Base-by-base conservation (phyloP, 1,140 invertebrate species). In the Trichonephila inaurata region DNA sequence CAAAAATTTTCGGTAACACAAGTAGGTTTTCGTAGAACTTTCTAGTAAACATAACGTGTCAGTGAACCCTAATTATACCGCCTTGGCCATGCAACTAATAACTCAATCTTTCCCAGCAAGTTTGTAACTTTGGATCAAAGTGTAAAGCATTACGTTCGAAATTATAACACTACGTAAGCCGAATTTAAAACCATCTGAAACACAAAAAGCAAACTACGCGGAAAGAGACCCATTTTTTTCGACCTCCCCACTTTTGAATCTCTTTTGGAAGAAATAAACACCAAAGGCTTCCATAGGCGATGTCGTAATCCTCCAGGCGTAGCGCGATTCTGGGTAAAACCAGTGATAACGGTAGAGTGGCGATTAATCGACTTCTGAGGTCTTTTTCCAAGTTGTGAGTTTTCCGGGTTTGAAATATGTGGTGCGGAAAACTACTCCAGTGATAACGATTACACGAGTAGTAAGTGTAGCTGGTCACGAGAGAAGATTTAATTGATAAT, bases 301-400 rank as follows among this genome's bases (percentile, higher is more conserved):
- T 60, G 82, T 85, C 82, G 82, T 10, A 85, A 60, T 85, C 82
- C 21, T 18, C 82, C 44, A 85, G 82, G 82, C 82, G 82, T 85
- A 85, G 82, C 82, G 44, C 44, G 72, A 77, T 77, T 77, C 72
- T 77, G 28, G 72, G 72, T 77, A 77, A 77, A 33, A 77, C 72
- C 28, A 40, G 33, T 3, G 72, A 16, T 77, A 77, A 77, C 60
- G 58, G 82, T 85, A 58, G 44, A 58, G 12, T 60, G 51, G 58
- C 58, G 82, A 85, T 85, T 85, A 85, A 85, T 58, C n/a, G 58
- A 85, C 51, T 51, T 7, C 51, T 0, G 51, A 85, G 58, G 82
- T 60, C 82, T 85, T 60, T 85, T 85, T 85, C 21, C 44, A 60
- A 85, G 58, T 58, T 21, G 82, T 21, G 51, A 12, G 82, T 51